A percentile compares a stretch with the other conserved stretches of the same genome.
Conservation (phyloP, 2,113 vertebrate genomes). For the Odocoileus virginianus region DNA sequence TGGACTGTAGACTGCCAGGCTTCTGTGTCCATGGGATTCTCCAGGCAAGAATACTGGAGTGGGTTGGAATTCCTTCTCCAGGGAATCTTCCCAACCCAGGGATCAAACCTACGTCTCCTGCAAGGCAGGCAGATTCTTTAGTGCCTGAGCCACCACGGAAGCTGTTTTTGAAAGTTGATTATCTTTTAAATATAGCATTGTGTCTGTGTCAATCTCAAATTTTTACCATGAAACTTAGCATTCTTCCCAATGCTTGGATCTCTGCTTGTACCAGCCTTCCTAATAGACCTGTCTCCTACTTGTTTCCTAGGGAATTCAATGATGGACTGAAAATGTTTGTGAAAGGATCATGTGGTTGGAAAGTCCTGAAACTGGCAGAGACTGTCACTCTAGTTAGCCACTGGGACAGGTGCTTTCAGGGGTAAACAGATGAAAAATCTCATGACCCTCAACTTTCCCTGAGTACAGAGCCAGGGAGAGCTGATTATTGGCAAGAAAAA, state of each 20-base stretch:
- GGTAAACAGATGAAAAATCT: background rate
- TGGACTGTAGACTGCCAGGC: background rate
- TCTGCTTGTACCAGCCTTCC: background rate
- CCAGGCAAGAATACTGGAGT: background rate
- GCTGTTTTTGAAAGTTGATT: background rate
- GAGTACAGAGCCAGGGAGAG: background rate
- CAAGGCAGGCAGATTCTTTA: background rate
- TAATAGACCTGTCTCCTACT: background rate
- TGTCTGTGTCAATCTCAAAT: background rate
- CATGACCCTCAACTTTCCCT: too few species aligned
- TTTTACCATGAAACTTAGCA: background rate
- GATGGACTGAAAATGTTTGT: background rate
- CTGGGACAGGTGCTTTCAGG: background rate
- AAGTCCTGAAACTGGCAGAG: background rate
- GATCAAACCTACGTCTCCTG: background rate
- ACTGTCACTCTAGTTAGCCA: background rate
- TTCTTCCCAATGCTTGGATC: background rate
- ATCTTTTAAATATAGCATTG: background rate
- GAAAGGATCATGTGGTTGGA: background rate
- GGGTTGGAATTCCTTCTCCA: background rate
- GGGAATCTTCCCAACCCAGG: background rate
- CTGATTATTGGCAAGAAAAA: background rate
- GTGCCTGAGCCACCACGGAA: background rate
- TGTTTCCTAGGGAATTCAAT: background rate
- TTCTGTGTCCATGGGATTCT: background rate